Evolutionary conservation across 2,113 vertebrate species (phyloP), one percentile per base, ranked within the genome.

Genomic region (Tamias sibiricus): DNA sequence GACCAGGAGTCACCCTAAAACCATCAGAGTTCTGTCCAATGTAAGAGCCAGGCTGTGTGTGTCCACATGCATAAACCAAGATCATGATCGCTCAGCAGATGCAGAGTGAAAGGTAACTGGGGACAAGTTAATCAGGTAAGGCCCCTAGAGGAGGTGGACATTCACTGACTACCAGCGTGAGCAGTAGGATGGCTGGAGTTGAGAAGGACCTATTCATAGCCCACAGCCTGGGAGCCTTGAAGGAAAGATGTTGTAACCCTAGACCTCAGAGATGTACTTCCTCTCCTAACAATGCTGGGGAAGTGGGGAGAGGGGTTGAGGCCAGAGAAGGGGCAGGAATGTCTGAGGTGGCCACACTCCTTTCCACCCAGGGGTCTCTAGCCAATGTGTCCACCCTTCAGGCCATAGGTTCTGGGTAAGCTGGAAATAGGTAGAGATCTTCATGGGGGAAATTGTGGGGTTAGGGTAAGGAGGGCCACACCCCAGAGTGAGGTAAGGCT

Each of bases 221-320:
- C 28, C 22, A 40, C 1, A 44, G 75, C 4, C 22, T 17, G 40
- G 35, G 72, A 88, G 22, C 59, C 87, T 79, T 35, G 32, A 72
- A 95, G 87, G n/a, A 80, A 96, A 69, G 54, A 49, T 86, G 49
- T 20, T 52, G 14, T 32, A 72, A 91, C 69, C 47, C 64, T 11
- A 40, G 72, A 28, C 24, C 71, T 74, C 69, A 74, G 28, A 52
- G 44, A 12, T 11, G 11, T 20, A 68, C 74, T 84, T 92, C 76
- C 86, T 87, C 52, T 90, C 44, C n/a, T 40, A 13, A 35, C 0
- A 0, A 52, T 71, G n/a, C 44, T 49, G 32, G 52, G 35, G 87
- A 93, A 62, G 54, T 77, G 8, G 24, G 68, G 49, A 62, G 42
- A 35, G 79, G 77, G 28, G 26, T n/a, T 62, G 64, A 72, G 49